phyloP scores from a whole-genome alignment of 2,113 vertebrate species.

The Galemys pyrenaicus region DNA sequence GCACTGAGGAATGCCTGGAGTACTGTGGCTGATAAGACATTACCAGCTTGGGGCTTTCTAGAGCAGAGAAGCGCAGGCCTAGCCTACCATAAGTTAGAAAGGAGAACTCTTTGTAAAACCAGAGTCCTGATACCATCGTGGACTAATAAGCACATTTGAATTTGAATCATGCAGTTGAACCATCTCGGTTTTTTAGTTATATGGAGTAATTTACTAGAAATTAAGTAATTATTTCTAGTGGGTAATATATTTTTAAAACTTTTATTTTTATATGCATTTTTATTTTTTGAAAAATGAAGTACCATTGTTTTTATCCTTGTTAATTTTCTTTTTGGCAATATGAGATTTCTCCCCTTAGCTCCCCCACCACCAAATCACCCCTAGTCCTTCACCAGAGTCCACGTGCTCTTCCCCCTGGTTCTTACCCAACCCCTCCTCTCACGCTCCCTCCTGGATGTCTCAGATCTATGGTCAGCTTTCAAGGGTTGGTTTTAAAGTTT shows the following conservation, averaged over 20 bases:
- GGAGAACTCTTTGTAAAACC: not conserved
- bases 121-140: not conserved
- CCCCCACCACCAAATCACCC: too few relatives aligned
- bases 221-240: not conserved
- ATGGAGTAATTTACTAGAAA: constrained; percentile 3
- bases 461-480: too few relatives aligned
- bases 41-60: not conserved
- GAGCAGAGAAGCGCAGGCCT: not conserved
- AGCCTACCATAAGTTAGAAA: not conserved
- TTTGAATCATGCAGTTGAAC: not conserved
- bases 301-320: too few relatives aligned
- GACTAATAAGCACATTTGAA: not conserved
- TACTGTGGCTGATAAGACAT: not conserved
- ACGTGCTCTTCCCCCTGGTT: too few relatives aligned
- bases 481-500: too few relatives aligned
- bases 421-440: too few relatives aligned
- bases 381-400: too few relatives aligned
- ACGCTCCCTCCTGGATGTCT: too few relatives aligned
- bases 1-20: not conserved
- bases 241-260: not conserved
- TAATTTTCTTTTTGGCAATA: too few relatives aligned
- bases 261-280: too few relatives aligned
- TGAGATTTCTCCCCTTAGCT: too few relatives aligned
- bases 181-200: not conserved
- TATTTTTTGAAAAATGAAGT: too few relatives aligned